These are phyloP conservation scores for Esox lucius DNA, from an alignment of 2,797 vertebrate genomes.

Conservation along the genomic window DNA sequence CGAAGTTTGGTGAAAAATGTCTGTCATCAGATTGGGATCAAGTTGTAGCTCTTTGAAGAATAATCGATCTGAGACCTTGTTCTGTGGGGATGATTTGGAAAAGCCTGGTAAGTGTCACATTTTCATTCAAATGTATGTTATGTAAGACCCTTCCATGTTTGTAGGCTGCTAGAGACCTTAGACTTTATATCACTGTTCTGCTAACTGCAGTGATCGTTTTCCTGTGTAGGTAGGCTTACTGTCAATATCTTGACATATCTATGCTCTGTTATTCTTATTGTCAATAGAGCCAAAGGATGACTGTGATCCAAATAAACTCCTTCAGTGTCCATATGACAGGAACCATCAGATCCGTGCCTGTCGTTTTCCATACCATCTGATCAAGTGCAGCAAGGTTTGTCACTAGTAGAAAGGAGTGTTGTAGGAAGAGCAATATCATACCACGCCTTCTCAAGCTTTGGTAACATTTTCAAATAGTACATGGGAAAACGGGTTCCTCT, in stretches of 20 bases:
- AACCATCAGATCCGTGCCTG: constrained; percentile 82
- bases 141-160: too few relatives aligned
- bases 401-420: neutral
- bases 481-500: neutral
- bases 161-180: too few relatives aligned
- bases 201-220: too few relatives aligned
- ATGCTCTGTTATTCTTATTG: neutral
- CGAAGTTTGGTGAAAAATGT: too few relatives aligned
- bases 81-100: constrained; percentile 3
- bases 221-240: too few relatives aligned
- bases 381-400: constrained; percentile 86
- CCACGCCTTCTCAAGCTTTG: neutral
- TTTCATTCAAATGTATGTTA: too few relatives aligned
- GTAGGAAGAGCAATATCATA: neutral
- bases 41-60: constrained; percentile 16
- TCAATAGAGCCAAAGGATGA: constrained; percentile 36
- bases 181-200: too few relatives aligned
- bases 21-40: constrained; percentile 17
- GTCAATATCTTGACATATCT: too few relatives aligned
- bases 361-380: constrained; percentile 85
- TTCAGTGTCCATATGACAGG: constrained; percentile 86
- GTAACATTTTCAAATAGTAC: neutral
- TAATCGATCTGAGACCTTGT: neutral
- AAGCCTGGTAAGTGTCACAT: constrained; percentile 12
- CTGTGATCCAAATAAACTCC: constrained; percentile 77